Base-by-base conservation (phyloP, 2,888 invertebrate genomes). In the Synanthedon vespiformis region DNA sequence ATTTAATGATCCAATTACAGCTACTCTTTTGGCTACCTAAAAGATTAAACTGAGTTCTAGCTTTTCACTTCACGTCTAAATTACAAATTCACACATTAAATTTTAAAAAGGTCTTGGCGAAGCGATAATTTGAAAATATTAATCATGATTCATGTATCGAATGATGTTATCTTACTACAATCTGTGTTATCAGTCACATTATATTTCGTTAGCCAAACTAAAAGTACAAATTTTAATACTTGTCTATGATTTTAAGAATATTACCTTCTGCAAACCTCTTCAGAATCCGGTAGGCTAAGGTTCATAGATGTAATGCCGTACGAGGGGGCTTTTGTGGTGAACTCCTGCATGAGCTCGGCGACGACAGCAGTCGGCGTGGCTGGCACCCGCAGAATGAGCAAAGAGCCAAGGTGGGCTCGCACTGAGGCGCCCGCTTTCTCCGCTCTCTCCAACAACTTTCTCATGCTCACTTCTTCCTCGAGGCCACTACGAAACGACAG, bases 221-320 rank as follows among this genome's bases (percentile, higher is more conserved):
- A 6, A 18, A 27, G 27, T 27, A 27, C 2, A 2, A 2, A 3
- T 6, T 27, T 27, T 6, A 6, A 6, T 27, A 6, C 27, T 27
- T 27, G 27, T 27, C 27, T 5, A 34, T 10, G 34, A 34, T 10
- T 44, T 44, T 13, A 14, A 22, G 8, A 44, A n/a, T n/a, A n/a
- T 11, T 55, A 85, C 85, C 85, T 77, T 53, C 62, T 70, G 56
- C 68, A 76, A 2, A 83, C 74, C 57, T 86, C 85, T 47, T 83
- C 80, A 2, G 77, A 72, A 60, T 86, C 85, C 0, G 85, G 74
- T 41, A 85, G 61, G 48, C 73, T 79, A 41, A 86, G 70, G 50
- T 70, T 69, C 55, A 85, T 62, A 0, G 80, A 72, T 0, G 62
- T 60, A 11, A 86, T 63, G 0, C 78, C 77, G 51, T 77, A 85